Conservation (phyloP, 2,888 invertebrate species). For the Strigamia transsilvanica region DNA sequence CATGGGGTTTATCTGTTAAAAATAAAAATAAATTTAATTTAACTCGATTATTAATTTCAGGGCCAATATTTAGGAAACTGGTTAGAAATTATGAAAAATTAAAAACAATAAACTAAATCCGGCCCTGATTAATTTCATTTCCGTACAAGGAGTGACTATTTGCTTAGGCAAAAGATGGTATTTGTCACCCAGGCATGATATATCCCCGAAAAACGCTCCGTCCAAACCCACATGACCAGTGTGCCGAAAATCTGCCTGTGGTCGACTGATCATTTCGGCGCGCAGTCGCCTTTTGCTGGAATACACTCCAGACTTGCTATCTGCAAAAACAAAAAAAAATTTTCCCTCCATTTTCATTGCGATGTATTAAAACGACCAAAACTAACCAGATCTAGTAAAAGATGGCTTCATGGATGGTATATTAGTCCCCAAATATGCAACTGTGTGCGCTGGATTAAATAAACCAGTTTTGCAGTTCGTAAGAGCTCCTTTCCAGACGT, state of each 20-base stretch:
- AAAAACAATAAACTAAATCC: background rate
- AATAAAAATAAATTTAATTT: background rate
- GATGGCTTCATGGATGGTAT: conserved; percentile 71
- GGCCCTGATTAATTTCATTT: background rate
- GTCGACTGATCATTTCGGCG: conserved; percentile 94
- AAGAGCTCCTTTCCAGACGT: conserved; percentile 89
- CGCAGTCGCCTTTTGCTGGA: conserved; percentile 73
- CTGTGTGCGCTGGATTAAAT: conserved; percentile 88
- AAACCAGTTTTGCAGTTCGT: conserved; percentile 90
- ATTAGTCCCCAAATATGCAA: conserved; percentile 84
- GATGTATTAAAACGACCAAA: background rate
- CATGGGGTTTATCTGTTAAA: conserved; percentile 76
- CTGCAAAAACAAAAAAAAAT: conserved; percentile 60
- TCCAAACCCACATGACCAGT: conserved; percentile 96
- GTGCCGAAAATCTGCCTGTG: conserved; percentile 96
- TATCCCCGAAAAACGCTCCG: conserved; percentile 96
- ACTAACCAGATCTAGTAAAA: conserved; percentile 64
- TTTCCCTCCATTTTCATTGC: background rate
- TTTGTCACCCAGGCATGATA: conserved; percentile 77
- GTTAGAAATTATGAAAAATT: background rate
- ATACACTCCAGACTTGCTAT: conserved; percentile 71
- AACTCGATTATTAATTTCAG: background rate
- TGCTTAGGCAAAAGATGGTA: conserved; percentile 83
- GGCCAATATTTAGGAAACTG: background rate
- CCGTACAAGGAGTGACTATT: conserved; percentile 78